Evolutionary conservation across 2,888 invertebrate species (phyloP).

Genomic region (Rhaphigaster nebulosa): DNA sequence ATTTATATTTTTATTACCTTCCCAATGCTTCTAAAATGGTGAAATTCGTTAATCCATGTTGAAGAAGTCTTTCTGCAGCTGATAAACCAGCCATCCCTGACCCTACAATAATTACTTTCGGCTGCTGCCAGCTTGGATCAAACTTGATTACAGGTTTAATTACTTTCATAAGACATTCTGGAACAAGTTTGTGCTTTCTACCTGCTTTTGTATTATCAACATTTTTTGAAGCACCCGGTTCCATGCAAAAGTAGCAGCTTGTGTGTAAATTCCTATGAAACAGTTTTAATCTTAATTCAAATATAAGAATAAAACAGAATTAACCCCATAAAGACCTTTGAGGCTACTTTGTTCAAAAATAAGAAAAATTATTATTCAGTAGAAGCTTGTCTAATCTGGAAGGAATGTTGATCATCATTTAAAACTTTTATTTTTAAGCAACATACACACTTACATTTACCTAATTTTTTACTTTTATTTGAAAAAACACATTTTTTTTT

Average conservation of each 20-base stretch:
- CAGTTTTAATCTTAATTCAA: not conserved
- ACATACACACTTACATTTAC: too few relatives aligned
- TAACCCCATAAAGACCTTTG: too few relatives aligned
- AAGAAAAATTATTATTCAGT: too few relatives aligned
- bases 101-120: constrained; percentile 50
- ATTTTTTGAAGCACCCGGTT: constrained; percentile 35
- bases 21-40: constrained; percentile 82
- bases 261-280: not conserved
- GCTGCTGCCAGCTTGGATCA: constrained; percentile 45
- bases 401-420: too few relatives aligned
- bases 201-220: constrained; percentile 31
- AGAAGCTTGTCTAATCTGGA: too few relatives aligned
- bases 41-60: constrained; percentile 80
- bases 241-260: not conserved
- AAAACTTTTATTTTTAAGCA: too few relatives aligned
- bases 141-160: not conserved
- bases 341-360: too few relatives aligned
- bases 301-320: not conserved
- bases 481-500: too few relatives aligned
- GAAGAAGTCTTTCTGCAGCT: constrained; percentile 80
- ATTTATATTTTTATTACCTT: constrained; percentile 64
- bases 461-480: too few relatives aligned
- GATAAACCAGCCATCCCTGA: constrained; percentile 69
- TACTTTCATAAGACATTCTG: not conserved
- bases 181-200: constrained; percentile 7